Evolutionary conservation across 2,888 invertebrate species (phyloP), one percentile per base, ranked within the genome.

Genomic region (Papilio gigon): DNA sequence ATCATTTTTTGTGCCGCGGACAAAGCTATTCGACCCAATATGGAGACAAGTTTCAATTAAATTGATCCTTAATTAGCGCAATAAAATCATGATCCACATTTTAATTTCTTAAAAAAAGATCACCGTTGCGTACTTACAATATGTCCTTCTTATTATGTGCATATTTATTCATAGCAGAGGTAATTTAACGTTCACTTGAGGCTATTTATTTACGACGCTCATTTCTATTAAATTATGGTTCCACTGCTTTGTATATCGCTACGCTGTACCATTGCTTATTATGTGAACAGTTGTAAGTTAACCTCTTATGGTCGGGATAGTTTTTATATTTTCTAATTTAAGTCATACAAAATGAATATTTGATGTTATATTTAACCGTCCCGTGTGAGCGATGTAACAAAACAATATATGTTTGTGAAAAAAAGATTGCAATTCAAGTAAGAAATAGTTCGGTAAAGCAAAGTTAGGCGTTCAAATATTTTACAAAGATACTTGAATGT

Each of bases 61-160:
- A 89, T 89, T 88, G 86, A 82, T 77, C 83, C 81, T 79, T 87
- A 86, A 86, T 87, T 85, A 84, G 82, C 81, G 80, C 81, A 85
- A 82, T 85, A 85, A 85, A 87, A 86, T 84, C 82, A 82, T 85
- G 83, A 84, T 83, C 81, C 78, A 82, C 75, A 75, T 84, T 84
- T 85, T 82, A 84, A 85, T 82, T 82, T 80, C 73, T 74, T 76
- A 76, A 72, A 78, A 79, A 77, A 80, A 80, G 77, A 77, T 74
- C 76, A 71, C 73, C 70, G 71, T 72, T 75, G 71, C 69, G 73
- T 73, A 74, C 71, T 71, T 74, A 70, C 72, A 71, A 72, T 73
- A 74, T 73, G 72, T 76, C 67, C 71, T 65, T 71, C 65, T 77
- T 78, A 79, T 82, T 81, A 83, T 84, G 83, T 77, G 79, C 83